Conservation (phyloP, 2,113 vertebrate species). For the Nesoenas mayeri region DNA sequence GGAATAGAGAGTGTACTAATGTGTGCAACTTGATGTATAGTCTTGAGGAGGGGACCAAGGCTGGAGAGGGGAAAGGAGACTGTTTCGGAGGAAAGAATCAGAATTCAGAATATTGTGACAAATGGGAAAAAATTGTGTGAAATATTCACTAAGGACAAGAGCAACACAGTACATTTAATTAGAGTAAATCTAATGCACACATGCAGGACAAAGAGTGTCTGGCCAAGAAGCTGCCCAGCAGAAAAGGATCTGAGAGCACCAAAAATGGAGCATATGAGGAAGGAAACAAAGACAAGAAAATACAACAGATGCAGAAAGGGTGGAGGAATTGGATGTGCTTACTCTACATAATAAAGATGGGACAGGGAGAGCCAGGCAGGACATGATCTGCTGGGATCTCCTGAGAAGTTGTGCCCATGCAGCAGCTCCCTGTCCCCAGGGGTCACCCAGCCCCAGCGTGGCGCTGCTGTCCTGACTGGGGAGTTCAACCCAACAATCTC, state of each 20-base stretch:
- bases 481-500: not conserved
- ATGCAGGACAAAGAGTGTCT: not conserved
- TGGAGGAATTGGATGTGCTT: not conserved
- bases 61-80: not conserved
- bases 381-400: not conserved
- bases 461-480: not conserved
- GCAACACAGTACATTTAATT: not conserved
- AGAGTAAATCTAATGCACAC: not conserved
- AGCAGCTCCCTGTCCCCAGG: not conserved
- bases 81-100: not conserved
- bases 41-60: not conserved
- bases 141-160: not conserved
- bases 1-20: not conserved
- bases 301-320: not conserved
- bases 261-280: not conserved
- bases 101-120: not conserved
- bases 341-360: not conserved
- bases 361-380: not conserved
- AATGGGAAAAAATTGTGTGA: not conserved
- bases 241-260: not conserved
- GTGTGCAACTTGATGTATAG: not conserved
- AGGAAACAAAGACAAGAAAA: not conserved
- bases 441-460: too few relatives aligned
- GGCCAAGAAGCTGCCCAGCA: not conserved
- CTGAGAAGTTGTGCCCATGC: not conserved